Percentiles rank a stretch among this genome's conserved stretches.
Conservation (phyloP, 2,888 invertebrate species). For the Bibio marci region DNA sequence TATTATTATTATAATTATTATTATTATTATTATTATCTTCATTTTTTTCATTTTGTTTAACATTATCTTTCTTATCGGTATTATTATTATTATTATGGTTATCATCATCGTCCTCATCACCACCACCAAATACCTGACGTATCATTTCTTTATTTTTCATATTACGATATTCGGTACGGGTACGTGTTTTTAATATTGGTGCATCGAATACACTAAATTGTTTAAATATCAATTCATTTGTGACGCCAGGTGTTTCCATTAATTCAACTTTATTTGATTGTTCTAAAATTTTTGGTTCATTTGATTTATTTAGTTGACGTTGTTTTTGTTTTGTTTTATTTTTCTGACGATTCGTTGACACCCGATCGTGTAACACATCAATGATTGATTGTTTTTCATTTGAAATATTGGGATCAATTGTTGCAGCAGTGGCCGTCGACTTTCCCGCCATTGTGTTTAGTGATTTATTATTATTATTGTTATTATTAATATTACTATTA, state of each 20-base stretch:
- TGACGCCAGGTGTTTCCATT: slow-evolving; percentile 11
- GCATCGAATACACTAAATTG: slow-evolving; percentile 42
- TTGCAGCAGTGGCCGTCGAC: no score
- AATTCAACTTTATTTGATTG: slow-evolving; percentile 17
- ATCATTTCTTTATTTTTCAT: slow-evolving; percentile 60
- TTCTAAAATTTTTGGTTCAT: slow-evolving; percentile 9
- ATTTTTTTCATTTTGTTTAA: slow-evolving; percentile 20
- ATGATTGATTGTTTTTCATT: slow-evolving; percentile 27
- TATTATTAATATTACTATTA: no score
- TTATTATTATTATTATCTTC: slow-evolving; percentile 19
- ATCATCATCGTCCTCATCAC: slow-evolving; percentile 27
- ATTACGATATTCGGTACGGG: slow-evolving; percentile 55
- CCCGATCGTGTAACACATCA: slow-evolving; percentile 27
- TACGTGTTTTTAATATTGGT: slow-evolving; percentile 53
- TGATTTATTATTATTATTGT: no score
- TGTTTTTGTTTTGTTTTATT: neutral
- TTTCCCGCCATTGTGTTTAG: no score
- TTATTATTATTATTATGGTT: neutral
- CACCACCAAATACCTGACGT: slow-evolving; percentile 58
- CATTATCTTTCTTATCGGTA: slow-evolving; percentile 12
- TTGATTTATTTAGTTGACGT: neutral
- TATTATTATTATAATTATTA: neutral
- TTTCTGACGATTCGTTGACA: slow-evolving; percentile 14
- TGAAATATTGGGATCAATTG: no score
- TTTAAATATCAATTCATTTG: slow-evolving; percentile 11